Base-by-base conservation (phyloP, 2,888 invertebrate genomes). In the Caenorhabditis doughertyi region DNA sequence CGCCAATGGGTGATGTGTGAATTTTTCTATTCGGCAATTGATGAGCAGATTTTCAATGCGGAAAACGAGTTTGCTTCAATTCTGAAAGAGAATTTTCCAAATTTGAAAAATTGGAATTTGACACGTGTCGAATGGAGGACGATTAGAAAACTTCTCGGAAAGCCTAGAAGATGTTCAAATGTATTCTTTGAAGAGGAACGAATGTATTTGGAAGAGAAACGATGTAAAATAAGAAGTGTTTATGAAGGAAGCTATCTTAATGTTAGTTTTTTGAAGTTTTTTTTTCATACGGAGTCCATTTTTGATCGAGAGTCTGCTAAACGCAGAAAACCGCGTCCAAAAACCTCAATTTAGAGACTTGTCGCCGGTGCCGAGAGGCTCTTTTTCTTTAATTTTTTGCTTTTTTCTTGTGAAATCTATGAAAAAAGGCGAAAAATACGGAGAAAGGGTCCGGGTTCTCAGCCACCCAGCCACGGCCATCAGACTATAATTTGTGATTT, bases 1-100 rank as follows among this genome's bases (percentile, higher is more conserved):
- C 81, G 86, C 47, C 87, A 89, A 58, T 91, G 89, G 85, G 98
- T 98, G 9, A 98, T 97, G 92, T 98, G 97, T 93, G 99, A 99
- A 92, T 99, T 97, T 95, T 99, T 99, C 93, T 99, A 99, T 93
- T 98, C 98, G 88, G 98, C 97, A 91, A 95, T 99, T 89, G 99
- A 99, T 92, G 94, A 94, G 94, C 94, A 93, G 92, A 93, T 99
- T 44, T 98, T 99, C 93, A 95, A 96, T 87, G 97, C 96, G 44
- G 97, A 97, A 92, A 98, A 98, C 93, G 98, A 99, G 93, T 98
- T 98, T 92, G 95, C 95, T 93, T 95, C 96, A 85, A 97, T 97
- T 9, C 16, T 99, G 47, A 95, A 95, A 91, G 98, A 98, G 93
- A 95, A 96, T 8, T 98, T 98, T 93, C 98, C 99, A 0, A 95